Evolutionary conservation across 1,140 invertebrate genomes (phyloP), one percentile per base, ranked within the genome.

Genomic region (Drosophila pseudoananassae): DNA sequence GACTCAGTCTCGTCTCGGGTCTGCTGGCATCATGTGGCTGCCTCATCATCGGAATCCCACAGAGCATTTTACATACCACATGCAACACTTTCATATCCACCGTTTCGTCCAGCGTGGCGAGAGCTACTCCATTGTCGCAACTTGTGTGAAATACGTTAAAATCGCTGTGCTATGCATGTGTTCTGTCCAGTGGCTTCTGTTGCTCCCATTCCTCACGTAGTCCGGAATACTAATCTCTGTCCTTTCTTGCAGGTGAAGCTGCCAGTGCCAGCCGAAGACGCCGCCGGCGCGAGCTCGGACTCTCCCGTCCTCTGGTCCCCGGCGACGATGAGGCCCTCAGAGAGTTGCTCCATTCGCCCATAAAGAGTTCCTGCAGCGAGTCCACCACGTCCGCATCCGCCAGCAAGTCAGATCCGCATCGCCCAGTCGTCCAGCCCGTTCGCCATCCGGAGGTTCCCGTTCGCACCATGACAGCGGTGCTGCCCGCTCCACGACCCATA

Each of bases 231-330:
- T 56, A 27, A 46, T 53, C 40, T 31, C 12, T 0, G 2, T 0
- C n/a, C 36, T 7, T 71, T 56, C 6, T 63, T 92, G 15, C 79
- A 93, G 92, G 92, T 89, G 92, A 93, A 40, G 54, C 65, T 15
- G 70, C 82, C 25, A 58, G 78, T 4, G 84, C 91, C 23, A 80
- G 40, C 14, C 87, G 92, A 45, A 76, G 92, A 7, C 84, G 92
- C 15, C 84, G 92, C 14, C 89, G 92, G 56, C 92, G 92, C 12
- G 92, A 91, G 49, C 53, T 91, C 55, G 90, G 90, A 25, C 78
- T 91, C 89, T 77, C 89, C 1, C 82, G 90, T 60, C 68, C 83
- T 1, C 23, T 93, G 57, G 82, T 93, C 46, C 92, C 92, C 0
- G 82, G 84, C 14, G 92, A 93, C 63, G 88, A 92, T 68, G 74